Percentiles rank a stretch among this genome's conserved stretches.
phyloP scores from a whole-genome alignment of 35 echinoderm and acorn worm genomes.

The Stichopus chloronotus region DNA sequence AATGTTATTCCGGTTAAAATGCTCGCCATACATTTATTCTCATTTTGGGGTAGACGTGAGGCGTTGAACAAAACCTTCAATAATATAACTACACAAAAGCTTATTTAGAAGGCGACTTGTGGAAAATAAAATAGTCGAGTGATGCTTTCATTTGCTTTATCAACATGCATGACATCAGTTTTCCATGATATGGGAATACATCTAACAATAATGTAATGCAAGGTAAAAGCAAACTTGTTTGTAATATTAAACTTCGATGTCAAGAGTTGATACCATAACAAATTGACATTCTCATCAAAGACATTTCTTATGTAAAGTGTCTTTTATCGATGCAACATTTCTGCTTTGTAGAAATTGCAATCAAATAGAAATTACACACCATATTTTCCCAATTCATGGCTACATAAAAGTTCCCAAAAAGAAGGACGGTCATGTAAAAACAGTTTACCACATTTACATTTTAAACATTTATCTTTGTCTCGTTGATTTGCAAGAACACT shows the following conservation, averaged over 20 bases:
- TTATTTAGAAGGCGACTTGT: background rate
- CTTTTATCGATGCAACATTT: background rate
- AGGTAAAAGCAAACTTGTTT: background rate
- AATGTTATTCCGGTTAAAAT: background rate
- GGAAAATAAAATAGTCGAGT: background rate
- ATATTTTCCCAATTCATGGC: too few relatives aligned
- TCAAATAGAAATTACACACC: background rate
- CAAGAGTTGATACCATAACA: background rate
- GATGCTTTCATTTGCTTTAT: background rate
- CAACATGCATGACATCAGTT: background rate
- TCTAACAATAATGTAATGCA: background rate
- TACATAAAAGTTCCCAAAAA: too few relatives aligned
- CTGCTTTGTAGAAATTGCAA: background rate
- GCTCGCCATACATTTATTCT: background rate
- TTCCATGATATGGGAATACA: background rate
- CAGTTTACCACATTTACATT: too few relatives aligned
- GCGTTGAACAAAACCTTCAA: too few relatives aligned
- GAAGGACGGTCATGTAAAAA: too few relatives aligned
- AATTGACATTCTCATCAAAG: background rate
- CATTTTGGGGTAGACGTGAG: too few relatives aligned
- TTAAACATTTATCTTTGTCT: too few relatives aligned
- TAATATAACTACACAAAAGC: background rate
- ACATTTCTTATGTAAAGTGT: too few relatives aligned
- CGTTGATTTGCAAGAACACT: too few relatives aligned
- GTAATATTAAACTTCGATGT: too few relatives aligned